Conservation (phyloP, 2,113 vertebrate genomes). For the Melanerpes formicivorus region DNA sequence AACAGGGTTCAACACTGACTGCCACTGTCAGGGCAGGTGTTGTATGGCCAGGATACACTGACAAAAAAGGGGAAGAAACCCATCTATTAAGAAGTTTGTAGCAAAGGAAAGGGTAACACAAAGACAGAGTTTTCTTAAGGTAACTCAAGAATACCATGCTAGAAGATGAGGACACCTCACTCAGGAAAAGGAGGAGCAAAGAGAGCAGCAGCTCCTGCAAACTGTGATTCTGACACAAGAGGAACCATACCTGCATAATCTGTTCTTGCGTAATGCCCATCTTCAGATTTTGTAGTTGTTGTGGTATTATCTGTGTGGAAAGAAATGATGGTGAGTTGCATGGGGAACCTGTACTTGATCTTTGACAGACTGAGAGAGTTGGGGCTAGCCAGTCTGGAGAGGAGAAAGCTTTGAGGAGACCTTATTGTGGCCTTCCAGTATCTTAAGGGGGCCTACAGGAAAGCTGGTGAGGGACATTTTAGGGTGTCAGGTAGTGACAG, state of each 20-base stretch:
- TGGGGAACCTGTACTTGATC: background rate
- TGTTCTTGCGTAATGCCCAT: conserved; percentile 92
- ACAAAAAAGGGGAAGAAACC: background rate
- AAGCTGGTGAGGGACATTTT: too few relatives aligned
- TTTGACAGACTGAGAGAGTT: too few relatives aligned
- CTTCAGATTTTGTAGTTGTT: conserved; percentile 88
- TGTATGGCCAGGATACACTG: background rate
- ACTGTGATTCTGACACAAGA: background rate
- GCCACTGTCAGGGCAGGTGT: conserved; percentile 36
- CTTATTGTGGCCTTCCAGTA: too few relatives aligned
- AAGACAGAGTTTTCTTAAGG: background rate
- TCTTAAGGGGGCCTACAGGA: too few relatives aligned
- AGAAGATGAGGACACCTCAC: background rate
- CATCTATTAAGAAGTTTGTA: background rate
- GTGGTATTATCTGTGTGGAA: conserved; percentile 87
- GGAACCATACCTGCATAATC: conserved; percentile 87
- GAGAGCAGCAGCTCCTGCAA: background rate
- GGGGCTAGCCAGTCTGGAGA: too few relatives aligned
- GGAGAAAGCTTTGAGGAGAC: too few relatives aligned
- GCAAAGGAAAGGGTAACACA: background rate
- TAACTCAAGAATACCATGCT: background rate
- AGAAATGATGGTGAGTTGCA: conserved; percentile 12
- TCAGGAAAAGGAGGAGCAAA: background rate
- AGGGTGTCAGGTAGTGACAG: too few relatives aligned
- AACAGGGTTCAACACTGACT: conserved; percentile 58